Base-by-base conservation (phyloP, 2,888 invertebrate species). In the Cremastobaeus sp. region DNA sequence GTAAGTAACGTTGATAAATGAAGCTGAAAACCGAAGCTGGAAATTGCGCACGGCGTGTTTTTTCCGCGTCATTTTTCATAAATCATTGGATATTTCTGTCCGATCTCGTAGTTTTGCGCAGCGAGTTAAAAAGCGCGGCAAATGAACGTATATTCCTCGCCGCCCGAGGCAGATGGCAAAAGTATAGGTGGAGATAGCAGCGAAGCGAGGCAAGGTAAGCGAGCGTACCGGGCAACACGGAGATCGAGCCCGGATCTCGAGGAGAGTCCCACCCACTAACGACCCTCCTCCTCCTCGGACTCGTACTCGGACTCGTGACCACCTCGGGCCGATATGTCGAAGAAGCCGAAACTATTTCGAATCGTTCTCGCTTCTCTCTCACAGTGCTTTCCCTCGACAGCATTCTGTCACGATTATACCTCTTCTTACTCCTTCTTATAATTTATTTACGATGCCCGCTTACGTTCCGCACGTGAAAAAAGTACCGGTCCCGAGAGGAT, bases 281-380 rank as follows among this genome's bases (percentile, higher is more conserved):
- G 78, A 77, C 82, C 82, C 83, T 82, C 79, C 76, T 59, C 78
- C 74, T 66, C 81, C n/a, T n/a, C n/a, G n/a, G 76, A n/a, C 39
- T 39, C 39, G 34, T 6, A 32, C 39, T 18, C 39, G 17, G 35
- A 35, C 35, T 9, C 35, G 35, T 25, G 87, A 87, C 86, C 86
- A 86, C 86, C 86, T 83, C 87, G 81, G 86, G 86, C 87, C 85
- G 86, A 86, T 87, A 86, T 83, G 86, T 86, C 86, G 85, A 86
- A 86, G 86, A 85, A 84, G 84, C 85, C 84, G 79, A 86, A 86
- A 86, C 83, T 74, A 81, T 82, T 81, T 79, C 81, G 81, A 82
- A 79, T 78, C 79, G 73, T 80, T 78, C 76, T 77, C 74, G 20
- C 66, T 48, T 20, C 57, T 8, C 59, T 11, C 35, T 66, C 72